phyloP scores from a whole-genome alignment of 2,113 vertebrate genomes.

The Amphilophus citrinellus region DNA sequence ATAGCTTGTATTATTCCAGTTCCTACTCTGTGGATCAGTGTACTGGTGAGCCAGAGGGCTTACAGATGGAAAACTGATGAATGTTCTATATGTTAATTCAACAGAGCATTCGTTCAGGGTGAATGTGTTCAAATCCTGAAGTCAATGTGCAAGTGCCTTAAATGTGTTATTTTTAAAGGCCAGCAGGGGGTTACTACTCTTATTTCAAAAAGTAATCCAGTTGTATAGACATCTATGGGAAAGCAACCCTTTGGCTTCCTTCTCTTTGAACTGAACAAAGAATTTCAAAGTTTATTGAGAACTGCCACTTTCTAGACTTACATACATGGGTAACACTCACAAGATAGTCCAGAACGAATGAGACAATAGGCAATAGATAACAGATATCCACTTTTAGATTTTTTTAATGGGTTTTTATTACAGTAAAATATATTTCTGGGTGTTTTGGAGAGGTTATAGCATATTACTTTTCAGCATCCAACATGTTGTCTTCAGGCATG shows the following conservation, averaged over 20 bases:
- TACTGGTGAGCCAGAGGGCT: conserved; percentile 14
- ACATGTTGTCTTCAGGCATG: too few species aligned
- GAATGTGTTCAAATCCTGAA: background rate
- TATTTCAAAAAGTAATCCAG: background rate
- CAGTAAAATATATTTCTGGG: too few species aligned
- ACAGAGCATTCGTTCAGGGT: background rate
- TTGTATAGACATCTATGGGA: background rate
- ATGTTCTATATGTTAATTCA: conserved; percentile 10
- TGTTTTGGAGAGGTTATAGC: too few species aligned
- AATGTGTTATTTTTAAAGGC: background rate
- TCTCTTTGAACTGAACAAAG: background rate
- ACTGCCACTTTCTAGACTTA: background rate
- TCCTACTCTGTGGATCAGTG: conserved; percentile 40
- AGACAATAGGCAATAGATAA: background rate
- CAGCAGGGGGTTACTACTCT: background rate
- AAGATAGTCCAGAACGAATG: background rate
- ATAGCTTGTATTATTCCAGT: conserved; percentile 44
- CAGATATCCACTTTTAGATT: background rate
- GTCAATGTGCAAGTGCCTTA: background rate
- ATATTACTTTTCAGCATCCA: too few species aligned
- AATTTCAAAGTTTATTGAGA: background rate
- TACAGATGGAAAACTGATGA: background rate
- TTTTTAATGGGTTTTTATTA: too few species aligned
- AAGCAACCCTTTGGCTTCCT: background rate
- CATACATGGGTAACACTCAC: background rate